Conservation (phyloP, 2,113 vertebrate species). For the Acrocephalus arundinaceus region DNA sequence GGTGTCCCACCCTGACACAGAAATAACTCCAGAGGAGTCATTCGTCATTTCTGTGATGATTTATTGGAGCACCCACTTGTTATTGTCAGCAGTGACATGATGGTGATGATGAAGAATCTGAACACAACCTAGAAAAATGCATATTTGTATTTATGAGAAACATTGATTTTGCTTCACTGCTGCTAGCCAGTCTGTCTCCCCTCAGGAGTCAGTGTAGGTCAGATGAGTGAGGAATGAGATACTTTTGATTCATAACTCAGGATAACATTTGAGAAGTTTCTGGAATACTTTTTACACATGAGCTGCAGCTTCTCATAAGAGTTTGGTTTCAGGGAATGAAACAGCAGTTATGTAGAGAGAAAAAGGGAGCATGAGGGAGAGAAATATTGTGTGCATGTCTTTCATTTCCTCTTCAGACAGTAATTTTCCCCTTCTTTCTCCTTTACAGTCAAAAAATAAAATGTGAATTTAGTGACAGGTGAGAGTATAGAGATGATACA, state of each 20-base stretch:
- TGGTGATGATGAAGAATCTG: not conserved
- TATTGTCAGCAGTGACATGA: not conserved
- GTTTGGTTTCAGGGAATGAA: not conserved
- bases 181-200: constrained; percentile 9
- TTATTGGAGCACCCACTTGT: not conserved
- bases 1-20: not conserved
- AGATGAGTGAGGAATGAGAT: not conserved
- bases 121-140: not conserved
- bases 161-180: not conserved
- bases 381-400: not conserved
- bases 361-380: not conserved
- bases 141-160: not conserved
- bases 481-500: not conserved
- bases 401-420: not conserved
- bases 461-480: not conserved
- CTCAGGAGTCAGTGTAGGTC: not conserved
- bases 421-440: not conserved
- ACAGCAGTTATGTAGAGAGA: not conserved
- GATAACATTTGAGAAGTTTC: not conserved
- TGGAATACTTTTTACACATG: not conserved
- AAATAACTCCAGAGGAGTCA: not conserved
- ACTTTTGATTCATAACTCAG: not conserved
- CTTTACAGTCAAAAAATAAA: not conserved
- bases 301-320: not conserved
- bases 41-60: not conserved